Conservation (phyloP, 53 echinoderm and acorn worm genomes). For the Luidia sarsii region DNA sequence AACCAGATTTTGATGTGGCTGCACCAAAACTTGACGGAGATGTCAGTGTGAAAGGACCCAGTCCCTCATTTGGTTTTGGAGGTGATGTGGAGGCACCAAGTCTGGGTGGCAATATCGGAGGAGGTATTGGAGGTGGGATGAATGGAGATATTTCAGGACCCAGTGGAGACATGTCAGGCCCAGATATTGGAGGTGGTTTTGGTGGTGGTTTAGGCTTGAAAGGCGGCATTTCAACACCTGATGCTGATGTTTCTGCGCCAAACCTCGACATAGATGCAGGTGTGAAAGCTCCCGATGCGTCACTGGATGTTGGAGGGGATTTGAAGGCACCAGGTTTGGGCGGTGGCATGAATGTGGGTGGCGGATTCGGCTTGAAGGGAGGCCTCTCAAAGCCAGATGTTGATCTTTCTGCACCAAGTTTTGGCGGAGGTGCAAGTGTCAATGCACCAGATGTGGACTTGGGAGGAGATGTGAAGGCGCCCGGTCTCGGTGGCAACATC, state of each 20-base stretch:
- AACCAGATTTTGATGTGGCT: constrained; percentile 44
- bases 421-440: no score
- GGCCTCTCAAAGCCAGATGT: constrained; percentile 40
- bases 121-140: no score
- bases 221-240: constrained; percentile 28
- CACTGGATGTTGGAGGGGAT: constrained; percentile 20
- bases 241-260: constrained; percentile 27
- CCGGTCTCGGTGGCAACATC: constrained; percentile 9
- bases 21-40: constrained; percentile 36
- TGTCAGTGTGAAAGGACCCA: no score
- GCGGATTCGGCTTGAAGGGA: constrained; percentile 30
- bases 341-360: constrained; percentile 26
- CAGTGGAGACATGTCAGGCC: not conserved
- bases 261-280: not conserved
- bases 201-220: constrained; percentile 31
- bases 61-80: no score
- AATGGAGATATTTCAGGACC: no score
- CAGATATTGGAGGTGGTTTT: constrained; percentile 7
- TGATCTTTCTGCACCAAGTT: constrained; percentile 47
- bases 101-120: no score
- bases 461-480: not conserved
- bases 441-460: constrained; percentile 37
- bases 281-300: constrained; percentile 28
- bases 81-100: no score
- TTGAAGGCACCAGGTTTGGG: constrained; percentile 42